A percentile compares a stretch with the other conserved stretches of the same genome.
These are phyloP conservation scores for Boleophthalmus pectinirostris DNA, from an alignment of 2,113 vertebrate genomes.

Conservation along the genomic window DNA sequence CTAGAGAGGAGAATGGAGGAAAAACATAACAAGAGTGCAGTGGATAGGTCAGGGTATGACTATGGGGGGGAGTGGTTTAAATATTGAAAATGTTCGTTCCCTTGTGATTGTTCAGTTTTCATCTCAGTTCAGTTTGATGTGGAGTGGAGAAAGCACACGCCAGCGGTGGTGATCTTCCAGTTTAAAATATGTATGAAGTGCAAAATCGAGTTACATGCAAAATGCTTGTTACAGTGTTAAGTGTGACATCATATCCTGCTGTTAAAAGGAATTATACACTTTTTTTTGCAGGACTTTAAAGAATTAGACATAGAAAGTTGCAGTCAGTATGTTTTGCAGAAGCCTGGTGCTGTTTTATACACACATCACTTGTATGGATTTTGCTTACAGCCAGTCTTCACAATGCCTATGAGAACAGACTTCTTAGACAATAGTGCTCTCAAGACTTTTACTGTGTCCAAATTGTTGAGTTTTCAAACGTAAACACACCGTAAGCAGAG, in stretches of 20 bases:
- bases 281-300: no score
- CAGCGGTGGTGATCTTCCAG: background rate
- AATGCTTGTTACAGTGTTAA: background rate
- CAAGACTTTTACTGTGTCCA: background rate
- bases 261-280: no score
- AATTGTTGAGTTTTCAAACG: background rate
- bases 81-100: conserved; percentile 11
- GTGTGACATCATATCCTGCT: background rate
- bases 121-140: background rate
- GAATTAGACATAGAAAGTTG: no score
- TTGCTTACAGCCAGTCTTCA: background rate
- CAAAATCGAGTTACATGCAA: conserved; percentile 5
- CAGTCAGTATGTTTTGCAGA: no score
- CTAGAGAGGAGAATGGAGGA: background rate
- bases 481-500: background rate
- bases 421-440: background rate
- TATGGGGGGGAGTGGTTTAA: background rate
- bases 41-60: conserved; percentile 12
- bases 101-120: conserved; percentile 8
- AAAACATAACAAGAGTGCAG: conserved; percentile 12
- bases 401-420: background rate
- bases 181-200: conserved; percentile 8
- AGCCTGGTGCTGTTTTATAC: no score
- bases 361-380: no score
- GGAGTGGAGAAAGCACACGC: background rate